phyloP scores from a whole-genome alignment of 2,888 invertebrate genomes.

The Piscicola geometra region DNA sequence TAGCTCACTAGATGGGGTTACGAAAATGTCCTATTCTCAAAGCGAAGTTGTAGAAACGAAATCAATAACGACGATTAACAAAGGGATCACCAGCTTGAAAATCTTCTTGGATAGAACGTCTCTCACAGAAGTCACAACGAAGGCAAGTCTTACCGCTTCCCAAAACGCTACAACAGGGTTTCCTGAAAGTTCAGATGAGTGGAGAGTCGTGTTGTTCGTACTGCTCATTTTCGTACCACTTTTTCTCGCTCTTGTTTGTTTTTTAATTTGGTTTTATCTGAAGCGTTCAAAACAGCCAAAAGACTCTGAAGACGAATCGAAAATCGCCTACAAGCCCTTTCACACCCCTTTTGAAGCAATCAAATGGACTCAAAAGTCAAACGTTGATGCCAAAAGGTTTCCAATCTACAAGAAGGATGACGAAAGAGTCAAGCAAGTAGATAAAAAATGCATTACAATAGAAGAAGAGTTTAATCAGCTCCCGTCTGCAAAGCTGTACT shows the following conservation, averaged over 20 bases:
- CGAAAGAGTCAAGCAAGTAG: not conserved
- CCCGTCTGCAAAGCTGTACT: constrained; percentile 45
- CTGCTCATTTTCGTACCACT: constrained; percentile 33
- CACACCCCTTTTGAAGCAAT: not conserved
- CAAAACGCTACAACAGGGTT: not conserved
- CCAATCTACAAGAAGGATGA: constrained; percentile 33
- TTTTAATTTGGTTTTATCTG: constrained; percentile 45
- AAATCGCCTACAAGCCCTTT: constrained; percentile 19
- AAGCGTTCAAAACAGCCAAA: constrained; percentile 37
- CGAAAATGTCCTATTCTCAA: constrained; percentile 55
- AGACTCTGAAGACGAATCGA: constrained; percentile 15
- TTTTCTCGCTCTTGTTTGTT: constrained; percentile 41
- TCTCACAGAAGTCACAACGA: not conserved
- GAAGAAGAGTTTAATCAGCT: constrained; percentile 51
- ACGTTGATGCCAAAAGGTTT: constrained; percentile 38
- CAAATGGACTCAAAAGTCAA: constrained; percentile 42
- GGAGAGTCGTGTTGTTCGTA: not conserved
- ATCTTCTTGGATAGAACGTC: not conserved
- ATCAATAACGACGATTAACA: constrained; percentile 4
- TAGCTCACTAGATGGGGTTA: constrained; percentile 66
- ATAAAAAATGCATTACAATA: constrained; percentile 44
- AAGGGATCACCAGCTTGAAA: constrained; percentile 17
- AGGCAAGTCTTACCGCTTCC: not conserved
- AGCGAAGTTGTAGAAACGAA: constrained; percentile 30
- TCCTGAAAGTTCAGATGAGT: not conserved